Conservation (phyloP, 1,140 invertebrate genomes). For the Drosophila biarmipes region DNA sequence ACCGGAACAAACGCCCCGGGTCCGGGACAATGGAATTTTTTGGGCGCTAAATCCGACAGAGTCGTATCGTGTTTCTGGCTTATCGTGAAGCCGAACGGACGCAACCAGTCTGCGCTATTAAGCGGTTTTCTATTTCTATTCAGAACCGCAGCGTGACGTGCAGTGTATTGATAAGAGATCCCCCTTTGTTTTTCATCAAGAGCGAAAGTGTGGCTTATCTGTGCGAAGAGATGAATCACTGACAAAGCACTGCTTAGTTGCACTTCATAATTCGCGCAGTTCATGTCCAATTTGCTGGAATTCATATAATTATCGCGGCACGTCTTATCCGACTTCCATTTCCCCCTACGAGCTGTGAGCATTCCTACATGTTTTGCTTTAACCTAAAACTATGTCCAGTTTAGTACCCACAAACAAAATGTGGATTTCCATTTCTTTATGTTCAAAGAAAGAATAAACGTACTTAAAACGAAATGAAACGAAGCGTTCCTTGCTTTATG, state of each 20-base stretch:
- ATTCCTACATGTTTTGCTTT: no score
- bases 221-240: constrained; percentile 27
- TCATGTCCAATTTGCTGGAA: not conserved
- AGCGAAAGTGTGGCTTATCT: constrained; percentile 43
- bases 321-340: constrained; percentile 8
- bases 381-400: no score
- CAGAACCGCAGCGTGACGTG: constrained; percentile 66
- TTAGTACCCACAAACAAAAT: no score
- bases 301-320: constrained; percentile 7
- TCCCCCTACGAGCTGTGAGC: not conserved
- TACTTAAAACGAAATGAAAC: not conserved
- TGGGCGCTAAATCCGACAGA: constrained; percentile 5
- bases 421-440: no score
- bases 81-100: constrained; percentile 25
- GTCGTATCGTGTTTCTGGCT: constrained; percentile 28
- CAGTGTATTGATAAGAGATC: constrained; percentile 41
- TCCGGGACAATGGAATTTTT: constrained; percentile 33
- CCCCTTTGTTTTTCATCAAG: constrained; percentile 19
- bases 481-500: no score
- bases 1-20: constrained; percentile 21
- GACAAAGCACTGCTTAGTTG: not conserved
- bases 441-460: no score
- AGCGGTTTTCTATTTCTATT: constrained; percentile 39
- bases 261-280: not conserved
- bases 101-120: constrained; percentile 49